phyloP scores from a whole-genome alignment of 2,113 vertebrate genomes.

The Zosterops borbonicus region DNA sequence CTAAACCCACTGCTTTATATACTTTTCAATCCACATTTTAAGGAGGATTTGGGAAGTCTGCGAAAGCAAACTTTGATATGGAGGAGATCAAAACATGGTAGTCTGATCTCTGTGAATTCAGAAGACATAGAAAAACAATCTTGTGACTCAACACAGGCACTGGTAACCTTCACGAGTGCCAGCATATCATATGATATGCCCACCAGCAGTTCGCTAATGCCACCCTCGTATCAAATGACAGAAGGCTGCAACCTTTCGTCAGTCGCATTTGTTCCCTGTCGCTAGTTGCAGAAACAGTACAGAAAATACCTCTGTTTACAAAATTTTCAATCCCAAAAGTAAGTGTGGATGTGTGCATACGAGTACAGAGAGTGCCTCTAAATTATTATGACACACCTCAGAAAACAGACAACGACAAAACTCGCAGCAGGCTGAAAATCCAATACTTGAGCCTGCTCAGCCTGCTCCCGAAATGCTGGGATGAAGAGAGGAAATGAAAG shows the following conservation, averaged over 20 bases:
- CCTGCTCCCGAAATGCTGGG: neutral
- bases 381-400: neutral
- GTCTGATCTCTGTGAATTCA: constrained; percentile 78
- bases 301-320: constrained; percentile 17
- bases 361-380: neutral
- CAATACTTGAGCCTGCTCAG: neutral
- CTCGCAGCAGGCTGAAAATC: neutral
- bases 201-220: constrained; percentile 25
- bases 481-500: neutral
- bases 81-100: constrained; percentile 71
- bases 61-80: constrained; percentile 72
- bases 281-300: constrained; percentile 31
- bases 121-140: constrained; percentile 92
- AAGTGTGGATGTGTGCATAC: neutral
- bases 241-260: constrained; percentile 76
- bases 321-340: neutral
- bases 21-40: constrained; percentile 89
- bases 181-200: constrained; percentile 72
- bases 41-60: constrained; percentile 83
- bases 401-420: neutral
- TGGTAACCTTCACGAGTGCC: constrained; percentile 80
- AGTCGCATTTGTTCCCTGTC: constrained; percentile 77
- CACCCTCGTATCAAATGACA: constrained; percentile 66
- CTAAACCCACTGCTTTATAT: constrained; percentile 94
- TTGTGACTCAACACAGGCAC: constrained; percentile 90